These are phyloP conservation scores for Prunella strophiata DNA, from an alignment of 2,797 vertebrate genomes.

Conservation along the genomic window DNA sequence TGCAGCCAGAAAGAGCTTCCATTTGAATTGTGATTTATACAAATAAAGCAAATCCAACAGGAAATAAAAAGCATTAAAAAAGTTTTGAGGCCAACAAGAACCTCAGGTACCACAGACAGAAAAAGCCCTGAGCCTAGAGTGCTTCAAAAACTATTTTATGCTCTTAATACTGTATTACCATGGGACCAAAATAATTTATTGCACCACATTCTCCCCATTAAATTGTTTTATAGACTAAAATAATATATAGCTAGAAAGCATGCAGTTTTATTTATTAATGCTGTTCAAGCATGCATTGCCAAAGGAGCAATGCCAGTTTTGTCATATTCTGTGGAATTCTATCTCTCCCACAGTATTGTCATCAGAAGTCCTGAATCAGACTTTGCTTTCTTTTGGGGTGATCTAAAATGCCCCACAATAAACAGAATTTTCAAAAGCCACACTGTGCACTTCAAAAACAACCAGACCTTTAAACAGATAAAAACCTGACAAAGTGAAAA, in stretches of 20 bases:
- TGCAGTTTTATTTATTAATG: background rate
- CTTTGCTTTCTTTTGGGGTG: background rate
- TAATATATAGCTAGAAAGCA: background rate
- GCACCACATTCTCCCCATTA: background rate
- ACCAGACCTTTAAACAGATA: background rate
- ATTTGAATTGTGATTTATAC: background rate
- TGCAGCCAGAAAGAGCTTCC: slow-evolving; percentile 64
- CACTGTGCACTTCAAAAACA: background rate
- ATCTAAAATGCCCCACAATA: background rate
- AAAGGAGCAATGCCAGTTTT: background rate
- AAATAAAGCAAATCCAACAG: background rate
- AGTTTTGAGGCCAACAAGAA: background rate
- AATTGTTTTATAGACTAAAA: background rate
- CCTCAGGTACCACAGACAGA: background rate
- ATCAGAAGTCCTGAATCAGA: background rate
- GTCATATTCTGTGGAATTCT: background rate
- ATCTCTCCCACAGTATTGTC: rapidly evolving
- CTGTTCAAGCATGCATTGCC: background rate
- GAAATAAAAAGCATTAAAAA: background rate
- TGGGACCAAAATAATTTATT: background rate
- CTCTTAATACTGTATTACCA: background rate
- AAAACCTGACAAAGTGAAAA: background rate
- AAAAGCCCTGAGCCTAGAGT: background rate
- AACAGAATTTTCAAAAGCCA: background rate
- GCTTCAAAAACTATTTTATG: background rate